Evolutionary conservation across 2,888 invertebrate genomes (phyloP).

Genomic region (Ochlodes sylvanus): DNA sequence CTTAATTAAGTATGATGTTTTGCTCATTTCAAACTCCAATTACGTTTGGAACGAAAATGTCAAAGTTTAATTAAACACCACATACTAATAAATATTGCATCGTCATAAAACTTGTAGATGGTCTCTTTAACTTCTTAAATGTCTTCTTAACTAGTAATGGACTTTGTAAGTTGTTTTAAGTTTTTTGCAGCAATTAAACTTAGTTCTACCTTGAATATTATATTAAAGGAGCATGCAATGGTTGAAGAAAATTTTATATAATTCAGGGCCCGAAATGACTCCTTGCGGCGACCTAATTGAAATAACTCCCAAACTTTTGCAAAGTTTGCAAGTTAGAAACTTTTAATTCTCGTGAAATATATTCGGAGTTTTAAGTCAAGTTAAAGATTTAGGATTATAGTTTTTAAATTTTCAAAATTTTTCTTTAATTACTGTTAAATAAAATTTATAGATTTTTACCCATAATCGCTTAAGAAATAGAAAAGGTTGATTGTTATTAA

Average conservation of each 20-base stretch:
- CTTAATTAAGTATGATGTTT: background rate
- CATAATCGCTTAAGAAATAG: too few relatives aligned
- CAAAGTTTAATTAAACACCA: conserved; percentile 35
- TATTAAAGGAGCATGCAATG: conserved; percentile 9
- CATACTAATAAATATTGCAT: conserved; percentile 26
- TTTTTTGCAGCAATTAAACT: conserved; percentile 27
- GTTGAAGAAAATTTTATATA: conserved; percentile 1
- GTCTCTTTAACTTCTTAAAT: conserved; percentile 23
- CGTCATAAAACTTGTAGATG: conserved; percentile 25
- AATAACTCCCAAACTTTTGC: conserved; percentile 7
- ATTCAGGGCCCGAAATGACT: conserved; percentile 13
- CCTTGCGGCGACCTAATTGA: conserved; percentile 12
- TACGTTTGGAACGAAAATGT: conserved; percentile 9
- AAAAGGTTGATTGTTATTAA: too few relatives aligned
- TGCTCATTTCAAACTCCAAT: background rate
- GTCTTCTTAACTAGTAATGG: conserved; percentile 32
- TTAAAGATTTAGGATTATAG: background rate
- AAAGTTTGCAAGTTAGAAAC: background rate
- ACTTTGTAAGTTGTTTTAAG: conserved; percentile 26
- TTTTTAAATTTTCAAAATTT: too few relatives aligned
- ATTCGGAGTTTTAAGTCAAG: background rate
- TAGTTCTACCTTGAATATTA: conserved; percentile 21
- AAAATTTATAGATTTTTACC: too few relatives aligned
- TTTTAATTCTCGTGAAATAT: background rate
- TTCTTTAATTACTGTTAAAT: too few relatives aligned